Conservation (phyloP, 2,113 vertebrate species). For the Oreamnos americanus region DNA sequence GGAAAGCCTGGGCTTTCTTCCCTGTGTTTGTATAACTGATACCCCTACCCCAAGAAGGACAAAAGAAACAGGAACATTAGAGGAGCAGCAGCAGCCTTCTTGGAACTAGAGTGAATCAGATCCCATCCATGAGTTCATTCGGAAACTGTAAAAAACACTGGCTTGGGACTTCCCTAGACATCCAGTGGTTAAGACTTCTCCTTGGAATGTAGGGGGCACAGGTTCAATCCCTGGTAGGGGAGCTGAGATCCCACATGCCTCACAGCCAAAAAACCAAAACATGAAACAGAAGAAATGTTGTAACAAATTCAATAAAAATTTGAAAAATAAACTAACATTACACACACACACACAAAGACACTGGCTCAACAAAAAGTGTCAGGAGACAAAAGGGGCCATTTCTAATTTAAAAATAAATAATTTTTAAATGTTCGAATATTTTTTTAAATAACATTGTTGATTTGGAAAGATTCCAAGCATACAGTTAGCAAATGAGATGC, state of each 20-base stretch:
- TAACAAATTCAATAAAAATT: not conserved
- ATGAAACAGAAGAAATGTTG: not conserved
- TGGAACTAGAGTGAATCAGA: not conserved
- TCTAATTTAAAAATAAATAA: not conserved
- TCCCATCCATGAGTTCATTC: not conserved
- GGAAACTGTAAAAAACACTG: not conserved
- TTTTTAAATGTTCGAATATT: not conserved
- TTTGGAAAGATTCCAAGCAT: not conserved
- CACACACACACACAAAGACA: not conserved
- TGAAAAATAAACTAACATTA: not conserved
- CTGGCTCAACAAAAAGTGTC: not conserved
- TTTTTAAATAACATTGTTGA: not conserved
- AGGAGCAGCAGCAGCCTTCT: not conserved
- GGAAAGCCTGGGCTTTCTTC: not conserved
- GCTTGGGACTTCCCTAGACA: not conserved
- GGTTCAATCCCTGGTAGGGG: not conserved
- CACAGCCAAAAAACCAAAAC: not conserved
- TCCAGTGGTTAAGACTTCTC: not conserved
- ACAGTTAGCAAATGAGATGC: not conserved
- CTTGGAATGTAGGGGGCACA: not conserved
- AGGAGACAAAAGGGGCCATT: not conserved
- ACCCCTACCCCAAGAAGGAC: not conserved
- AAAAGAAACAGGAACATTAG: not conserved
- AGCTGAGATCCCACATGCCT: not conserved
- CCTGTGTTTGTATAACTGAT: not conserved